Evolutionary conservation across 2,113 vertebrate genomes (phyloP).

Genomic region (Vulpes vulpes): DNA sequence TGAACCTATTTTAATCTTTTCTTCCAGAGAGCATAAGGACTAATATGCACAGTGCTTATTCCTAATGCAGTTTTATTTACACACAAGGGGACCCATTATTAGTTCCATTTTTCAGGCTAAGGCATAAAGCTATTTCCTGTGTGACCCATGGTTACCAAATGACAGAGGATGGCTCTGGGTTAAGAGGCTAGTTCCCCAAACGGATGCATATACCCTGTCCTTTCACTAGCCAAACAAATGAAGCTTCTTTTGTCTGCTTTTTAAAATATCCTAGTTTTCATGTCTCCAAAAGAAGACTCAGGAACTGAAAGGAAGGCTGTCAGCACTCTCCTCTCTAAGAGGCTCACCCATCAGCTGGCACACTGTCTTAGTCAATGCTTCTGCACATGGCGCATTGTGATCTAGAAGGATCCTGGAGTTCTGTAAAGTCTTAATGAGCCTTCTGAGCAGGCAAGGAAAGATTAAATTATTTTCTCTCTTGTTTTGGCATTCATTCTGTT

Average conservation of each 20-base stretch:
- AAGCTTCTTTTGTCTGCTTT: background rate
- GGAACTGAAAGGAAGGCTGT: background rate
- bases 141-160: background rate
- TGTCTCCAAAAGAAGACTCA: background rate
- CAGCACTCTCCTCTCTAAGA: background rate
- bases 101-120: constrained; percentile 68
- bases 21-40: constrained; percentile 32
- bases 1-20: constrained; percentile 51
- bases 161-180: background rate
- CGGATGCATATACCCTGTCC: background rate
- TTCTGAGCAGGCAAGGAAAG: constrained; percentile 40
- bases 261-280: background rate
- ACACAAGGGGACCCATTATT: constrained; percentile 59
- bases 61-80: constrained; percentile 59
- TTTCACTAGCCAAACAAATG: background rate
- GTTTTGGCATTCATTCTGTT: background rate
- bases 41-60: constrained; percentile 18
- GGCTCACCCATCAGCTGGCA: background rate
- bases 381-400: background rate
- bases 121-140: constrained; percentile 18
- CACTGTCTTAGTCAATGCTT: background rate
- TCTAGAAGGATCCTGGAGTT: background rate
- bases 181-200: background rate
- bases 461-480: background rate
- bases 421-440: background rate